Percentiles rank a stretch among this genome's conserved stretches.
Conservation (phyloP, 2,113 vertebrate species). For the Anseranas semipalmata region DNA sequence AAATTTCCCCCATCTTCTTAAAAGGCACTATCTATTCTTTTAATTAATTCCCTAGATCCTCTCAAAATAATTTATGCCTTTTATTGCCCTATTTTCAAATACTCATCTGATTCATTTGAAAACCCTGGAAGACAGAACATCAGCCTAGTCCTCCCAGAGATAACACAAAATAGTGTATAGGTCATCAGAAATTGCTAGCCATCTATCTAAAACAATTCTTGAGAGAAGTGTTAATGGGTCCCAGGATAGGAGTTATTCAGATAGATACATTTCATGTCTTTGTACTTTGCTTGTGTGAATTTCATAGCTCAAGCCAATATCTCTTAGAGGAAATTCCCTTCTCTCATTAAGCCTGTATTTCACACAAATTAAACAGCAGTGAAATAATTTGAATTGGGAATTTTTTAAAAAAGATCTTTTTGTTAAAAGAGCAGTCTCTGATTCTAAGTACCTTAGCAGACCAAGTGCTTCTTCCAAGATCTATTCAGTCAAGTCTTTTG, state of each 20-base stretch:
- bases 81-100: conserved; percentile 41
- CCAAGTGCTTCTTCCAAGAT: not conserved
- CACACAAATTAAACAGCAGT: conserved; percentile 21
- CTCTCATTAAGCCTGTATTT: conserved; percentile 50
- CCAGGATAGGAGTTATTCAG: not conserved
- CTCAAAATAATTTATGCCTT: conserved; percentile 28
- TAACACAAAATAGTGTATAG: conserved; percentile 12
- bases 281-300: conserved; percentile 10
- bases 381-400: conserved; percentile 15
- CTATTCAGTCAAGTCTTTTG: not conserved
- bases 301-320: not conserved
- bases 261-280: conserved; percentile 15
- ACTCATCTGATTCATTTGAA: not conserved
- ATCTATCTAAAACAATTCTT: conserved; percentile 33
- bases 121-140: not conserved
- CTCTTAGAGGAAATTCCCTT: conserved; percentile 24
- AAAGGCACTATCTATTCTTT: not conserved
- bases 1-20: not conserved
- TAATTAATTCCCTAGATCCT: conserved; percentile 43
- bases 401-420: not conserved
- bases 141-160: not conserved
- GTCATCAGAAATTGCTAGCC: conserved; percentile 28
- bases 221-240: conserved; percentile 24
- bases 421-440: not conserved
- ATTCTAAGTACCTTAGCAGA: not conserved